These are phyloP conservation scores for Lepus oiostolus DNA, from an alignment of 2,797 vertebrate species.

Conservation along the genomic window DNA sequence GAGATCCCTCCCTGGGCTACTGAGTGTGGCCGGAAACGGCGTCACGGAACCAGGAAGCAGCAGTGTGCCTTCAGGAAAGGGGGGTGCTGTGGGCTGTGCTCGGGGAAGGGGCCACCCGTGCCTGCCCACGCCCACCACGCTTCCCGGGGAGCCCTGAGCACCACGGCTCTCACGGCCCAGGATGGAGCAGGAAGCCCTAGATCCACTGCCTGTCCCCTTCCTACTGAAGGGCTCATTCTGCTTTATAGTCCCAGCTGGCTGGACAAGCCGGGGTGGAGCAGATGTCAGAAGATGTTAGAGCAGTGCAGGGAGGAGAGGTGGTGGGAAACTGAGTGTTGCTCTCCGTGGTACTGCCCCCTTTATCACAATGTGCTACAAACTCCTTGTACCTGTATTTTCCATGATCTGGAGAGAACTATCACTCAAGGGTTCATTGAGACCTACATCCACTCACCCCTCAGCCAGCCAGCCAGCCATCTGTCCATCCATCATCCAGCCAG, in stretches of 20 bases:
- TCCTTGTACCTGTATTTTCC: neutral
- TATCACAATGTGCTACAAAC: neutral
- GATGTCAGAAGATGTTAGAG: neutral
- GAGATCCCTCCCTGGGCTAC: neutral
- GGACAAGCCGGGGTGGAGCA: neutral
- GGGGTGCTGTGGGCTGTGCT: neutral
- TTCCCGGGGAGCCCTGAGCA: too few relatives aligned
- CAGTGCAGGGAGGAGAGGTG: neutral
- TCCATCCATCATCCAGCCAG: neutral
- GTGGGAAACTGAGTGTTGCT: neutral
- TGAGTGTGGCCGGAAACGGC: neutral
- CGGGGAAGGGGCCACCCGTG: accelerated
- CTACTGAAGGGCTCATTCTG: neutral
- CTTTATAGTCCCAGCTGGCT: neutral
- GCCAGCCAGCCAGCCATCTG: too few relatives aligned
- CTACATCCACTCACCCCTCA: neutral
- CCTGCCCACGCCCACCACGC: accelerated
- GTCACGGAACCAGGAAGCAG: too few relatives aligned
- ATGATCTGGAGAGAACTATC: neutral
- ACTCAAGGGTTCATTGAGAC: neutral
- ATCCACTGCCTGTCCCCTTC: neutral
- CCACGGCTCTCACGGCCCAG: accelerated
- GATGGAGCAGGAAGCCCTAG: accelerated
- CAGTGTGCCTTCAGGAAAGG: neutral
- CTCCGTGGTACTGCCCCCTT: neutral